These are phyloP conservation scores for Macropodus opercularis DNA, from an alignment of 2,797 vertebrate species.

Conservation along the genomic window DNA sequence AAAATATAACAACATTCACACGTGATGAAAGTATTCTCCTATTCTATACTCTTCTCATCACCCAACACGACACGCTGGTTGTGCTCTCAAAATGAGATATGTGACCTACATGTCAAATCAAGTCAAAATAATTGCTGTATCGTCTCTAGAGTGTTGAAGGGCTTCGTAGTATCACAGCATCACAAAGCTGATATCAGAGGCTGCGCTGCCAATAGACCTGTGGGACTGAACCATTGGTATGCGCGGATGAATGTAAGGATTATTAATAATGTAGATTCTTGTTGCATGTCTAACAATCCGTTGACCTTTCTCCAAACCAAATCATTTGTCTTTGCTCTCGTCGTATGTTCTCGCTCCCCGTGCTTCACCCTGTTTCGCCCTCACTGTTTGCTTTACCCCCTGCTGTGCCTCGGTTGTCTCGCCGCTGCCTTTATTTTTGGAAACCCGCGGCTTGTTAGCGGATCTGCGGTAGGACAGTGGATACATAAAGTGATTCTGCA, in stretches of 20 bases:
- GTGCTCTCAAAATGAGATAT: conserved; percentile 3
- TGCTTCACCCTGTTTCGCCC: conserved; percentile 30
- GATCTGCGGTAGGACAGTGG: conserved; percentile 2
- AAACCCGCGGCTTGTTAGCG: conserved; percentile 31
- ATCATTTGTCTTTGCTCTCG: conserved; percentile 19
- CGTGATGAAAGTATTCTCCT: not conserved
- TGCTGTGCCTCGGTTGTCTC: conserved; percentile 56
- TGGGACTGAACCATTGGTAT: conserved; percentile 17
- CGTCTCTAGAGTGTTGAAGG: conserved; percentile 21
- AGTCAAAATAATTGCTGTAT: conserved; percentile 52
- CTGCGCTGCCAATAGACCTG: not conserved
- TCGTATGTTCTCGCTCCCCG: conserved; percentile 39
- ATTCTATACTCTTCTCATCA: not conserved
- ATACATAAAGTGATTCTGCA: conserved; percentile 12
- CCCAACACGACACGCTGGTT: not conserved
- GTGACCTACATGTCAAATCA: conserved; percentile 52
- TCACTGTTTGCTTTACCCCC: conserved; percentile 52
- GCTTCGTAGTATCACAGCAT: conserved; percentile 3
- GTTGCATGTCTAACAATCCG: conserved; percentile 47
- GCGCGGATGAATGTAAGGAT: conserved; percentile 42
- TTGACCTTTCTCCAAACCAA: conserved; percentile 64
- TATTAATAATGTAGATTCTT: conserved; percentile 43
- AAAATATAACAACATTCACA: not conserved
- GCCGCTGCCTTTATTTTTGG: conserved; percentile 16
- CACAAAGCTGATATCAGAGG: not conserved